A percentile compares a stretch with the other conserved stretches of the same genome.
These are phyloP conservation scores for Eumaeus atala DNA, from an alignment of 1,140 invertebrate genomes.

Conservation along the genomic window DNA sequence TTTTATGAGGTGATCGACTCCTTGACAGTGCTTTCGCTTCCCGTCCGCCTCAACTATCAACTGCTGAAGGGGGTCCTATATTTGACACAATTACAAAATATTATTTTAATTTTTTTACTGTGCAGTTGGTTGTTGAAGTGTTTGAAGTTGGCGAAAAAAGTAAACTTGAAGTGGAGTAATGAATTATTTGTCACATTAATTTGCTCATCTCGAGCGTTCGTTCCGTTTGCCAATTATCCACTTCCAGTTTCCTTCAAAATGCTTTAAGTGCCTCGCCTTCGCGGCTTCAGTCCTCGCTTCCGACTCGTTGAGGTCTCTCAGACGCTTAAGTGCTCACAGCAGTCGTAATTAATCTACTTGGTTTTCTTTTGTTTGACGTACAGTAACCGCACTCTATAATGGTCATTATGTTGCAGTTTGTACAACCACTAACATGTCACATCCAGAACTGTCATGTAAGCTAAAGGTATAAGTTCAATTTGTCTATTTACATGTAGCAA, in stretches of 20 bases:
- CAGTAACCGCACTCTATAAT: slow-evolving; percentile 73
- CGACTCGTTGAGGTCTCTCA: slow-evolving; percentile 62
- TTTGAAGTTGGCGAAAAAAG: slow-evolving; percentile 51
- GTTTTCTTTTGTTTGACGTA: slow-evolving; percentile 73
- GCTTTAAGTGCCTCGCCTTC: slow-evolving; percentile 66
- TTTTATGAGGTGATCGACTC: slow-evolving; percentile 44
- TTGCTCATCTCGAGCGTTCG: slow-evolving; percentile 10
- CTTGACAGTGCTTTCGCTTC: slow-evolving; percentile 44
- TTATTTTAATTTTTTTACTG: slow-evolving; percentile 31
- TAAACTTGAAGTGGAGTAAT: slow-evolving; percentile 45
- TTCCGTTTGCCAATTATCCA: slow-evolving; percentile 32
- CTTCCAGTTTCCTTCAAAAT: slow-evolving; percentile 56
- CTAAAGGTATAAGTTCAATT: slow-evolving; percentile 73
- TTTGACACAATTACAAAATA: slow-evolving; percentile 31
- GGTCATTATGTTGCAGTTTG: slow-evolving; percentile 74
- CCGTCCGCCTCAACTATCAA: slow-evolving; percentile 66
- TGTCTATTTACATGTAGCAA: slow-evolving; percentile 61
- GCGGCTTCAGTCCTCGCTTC: slow-evolving; percentile 68
- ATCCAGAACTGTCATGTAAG: slow-evolving; percentile 74
- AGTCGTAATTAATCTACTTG: slow-evolving; percentile 67
- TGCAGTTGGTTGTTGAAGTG: slow-evolving; percentile 68
- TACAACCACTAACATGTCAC: slow-evolving; percentile 74
- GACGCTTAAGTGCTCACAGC: slow-evolving; percentile 69
- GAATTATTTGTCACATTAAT: not conserved
- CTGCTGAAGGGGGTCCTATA: slow-evolving; percentile 57